These are phyloP conservation scores for Geranospiza caerulescens DNA, from an alignment of 2,797 vertebrate genomes.

Conservation along the genomic window DNA sequence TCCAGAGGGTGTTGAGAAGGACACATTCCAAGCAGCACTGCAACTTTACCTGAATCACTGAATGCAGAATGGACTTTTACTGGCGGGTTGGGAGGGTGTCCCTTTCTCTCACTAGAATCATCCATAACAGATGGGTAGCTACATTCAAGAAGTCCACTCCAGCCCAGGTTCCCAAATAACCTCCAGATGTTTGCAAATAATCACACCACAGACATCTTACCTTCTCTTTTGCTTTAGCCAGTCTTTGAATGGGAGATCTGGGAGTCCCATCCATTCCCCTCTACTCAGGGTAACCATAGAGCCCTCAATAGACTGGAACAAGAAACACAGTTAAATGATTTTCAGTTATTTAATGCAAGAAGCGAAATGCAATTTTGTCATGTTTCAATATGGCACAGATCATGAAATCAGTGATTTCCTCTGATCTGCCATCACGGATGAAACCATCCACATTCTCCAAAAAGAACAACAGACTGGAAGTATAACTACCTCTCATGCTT, in stretches of 20 bases:
- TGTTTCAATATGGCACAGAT: not conserved
- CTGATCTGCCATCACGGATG: not conserved
- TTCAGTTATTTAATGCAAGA: not conserved
- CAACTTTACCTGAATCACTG: not conserved
- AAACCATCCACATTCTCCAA: not conserved
- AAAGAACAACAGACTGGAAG: not conserved
- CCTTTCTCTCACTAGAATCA: not conserved
- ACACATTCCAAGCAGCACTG: not conserved
- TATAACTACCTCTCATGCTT: not conserved
- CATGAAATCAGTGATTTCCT: not conserved
- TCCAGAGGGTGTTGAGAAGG: not conserved
- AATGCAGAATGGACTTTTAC: not conserved
- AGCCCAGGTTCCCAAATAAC: not conserved
- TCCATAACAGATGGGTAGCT: not conserved
- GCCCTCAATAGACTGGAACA: slow-evolving; percentile 78
- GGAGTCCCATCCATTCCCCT: slow-evolving; percentile 85
- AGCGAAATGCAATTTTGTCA: not conserved
- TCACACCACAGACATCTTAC: slow-evolving; percentile 40
- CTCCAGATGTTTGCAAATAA: not conserved
- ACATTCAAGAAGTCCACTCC: not conserved
- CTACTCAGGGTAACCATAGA: slow-evolving; percentile 83
- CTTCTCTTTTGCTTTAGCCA: slow-evolving; percentile 78
- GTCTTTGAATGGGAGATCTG: slow-evolving; percentile 79
- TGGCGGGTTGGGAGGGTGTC: not conserved
- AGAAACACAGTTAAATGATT: not conserved